These are phyloP conservation scores for Sebastes itinus DNA, from an alignment of 2,797 vertebrate genomes.

Conservation along the genomic window DNA sequence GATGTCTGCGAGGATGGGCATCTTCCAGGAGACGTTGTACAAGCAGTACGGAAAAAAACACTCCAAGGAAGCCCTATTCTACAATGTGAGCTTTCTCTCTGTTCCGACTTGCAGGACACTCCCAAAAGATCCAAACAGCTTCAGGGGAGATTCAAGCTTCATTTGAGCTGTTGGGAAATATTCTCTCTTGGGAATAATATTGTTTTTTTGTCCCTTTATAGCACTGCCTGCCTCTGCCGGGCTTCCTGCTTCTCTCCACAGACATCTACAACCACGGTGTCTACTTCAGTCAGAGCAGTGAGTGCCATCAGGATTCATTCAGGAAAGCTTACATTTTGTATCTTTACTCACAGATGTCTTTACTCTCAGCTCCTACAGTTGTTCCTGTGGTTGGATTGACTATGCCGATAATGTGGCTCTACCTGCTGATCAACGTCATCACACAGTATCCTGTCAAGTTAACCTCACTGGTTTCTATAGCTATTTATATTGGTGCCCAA, in stretches of 20 bases:
- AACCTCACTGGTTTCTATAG: background rate
- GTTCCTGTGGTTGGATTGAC: constrained; percentile 83
- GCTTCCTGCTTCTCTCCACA: constrained; percentile 91
- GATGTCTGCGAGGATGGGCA: constrained; percentile 98
- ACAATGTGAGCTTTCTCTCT: constrained; percentile 86
- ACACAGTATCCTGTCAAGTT: constrained; percentile 94
- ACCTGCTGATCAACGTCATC: constrained; percentile 92
- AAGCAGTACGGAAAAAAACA: constrained; percentile 93
- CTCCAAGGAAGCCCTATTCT: constrained; percentile 95
- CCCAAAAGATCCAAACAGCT: background rate
- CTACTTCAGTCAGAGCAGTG: constrained; percentile 92
- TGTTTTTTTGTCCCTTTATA: constrained; percentile 49
- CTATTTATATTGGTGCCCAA: background rate
- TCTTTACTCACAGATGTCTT: background rate
- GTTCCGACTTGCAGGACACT: background rate
- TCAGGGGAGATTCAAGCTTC: background rate
- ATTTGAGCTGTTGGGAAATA: background rate
- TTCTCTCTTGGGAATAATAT: background rate
- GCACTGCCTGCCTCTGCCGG: constrained; percentile 94
- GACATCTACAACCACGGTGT: constrained; percentile 91
- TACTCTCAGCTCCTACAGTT: constrained; percentile 83
- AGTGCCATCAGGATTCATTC: constrained; percentile 61
- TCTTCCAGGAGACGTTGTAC: constrained; percentile 96
- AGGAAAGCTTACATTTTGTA: background rate
- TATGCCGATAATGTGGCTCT: constrained; percentile 94